These are phyloP conservation scores for Sapayoa aenigma DNA, from an alignment of 2,113 vertebrate genomes.

Conservation along the genomic window DNA sequence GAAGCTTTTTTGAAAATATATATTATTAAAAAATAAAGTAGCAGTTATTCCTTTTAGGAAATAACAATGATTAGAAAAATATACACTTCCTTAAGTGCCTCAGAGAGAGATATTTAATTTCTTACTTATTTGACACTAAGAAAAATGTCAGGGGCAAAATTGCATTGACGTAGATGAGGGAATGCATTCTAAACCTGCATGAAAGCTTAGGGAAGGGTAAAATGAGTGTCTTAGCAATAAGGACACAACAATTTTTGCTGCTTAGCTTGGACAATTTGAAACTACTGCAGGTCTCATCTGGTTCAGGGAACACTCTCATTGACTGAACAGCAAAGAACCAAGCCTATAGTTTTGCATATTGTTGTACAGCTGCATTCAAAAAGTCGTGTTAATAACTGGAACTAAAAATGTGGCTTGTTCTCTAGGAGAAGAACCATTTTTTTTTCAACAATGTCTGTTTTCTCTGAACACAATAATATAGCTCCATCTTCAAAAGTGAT, in stretches of 20 bases:
- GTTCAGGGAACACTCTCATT: background rate
- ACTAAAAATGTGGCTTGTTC: background rate
- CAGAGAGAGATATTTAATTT: background rate
- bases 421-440: background rate
- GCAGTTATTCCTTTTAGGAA: background rate
- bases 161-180: background rate
- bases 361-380: slow-evolving; percentile 5
- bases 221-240: background rate
- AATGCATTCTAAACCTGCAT: background rate
- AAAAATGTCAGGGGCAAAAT: background rate
- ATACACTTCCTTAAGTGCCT: rapidly evolving
- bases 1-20: background rate
- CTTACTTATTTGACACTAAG: background rate
- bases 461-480: background rate
- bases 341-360: slow-evolving; percentile 5
- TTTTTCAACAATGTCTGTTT: background rate
- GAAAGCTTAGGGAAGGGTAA: background rate
- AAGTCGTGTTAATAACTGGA: slow-evolving; percentile 39
- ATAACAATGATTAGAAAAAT: background rate
- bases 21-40: background rate
- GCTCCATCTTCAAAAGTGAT: background rate
- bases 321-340: slow-evolving; percentile 7
- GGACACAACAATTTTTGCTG: background rate
- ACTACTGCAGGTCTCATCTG: background rate
- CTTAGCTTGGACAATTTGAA: slow-evolving; percentile 1